These are phyloP conservation scores for Heliangelus exortis DNA, from an alignment of 2,797 vertebrate genomes.

Conservation along the genomic window DNA sequence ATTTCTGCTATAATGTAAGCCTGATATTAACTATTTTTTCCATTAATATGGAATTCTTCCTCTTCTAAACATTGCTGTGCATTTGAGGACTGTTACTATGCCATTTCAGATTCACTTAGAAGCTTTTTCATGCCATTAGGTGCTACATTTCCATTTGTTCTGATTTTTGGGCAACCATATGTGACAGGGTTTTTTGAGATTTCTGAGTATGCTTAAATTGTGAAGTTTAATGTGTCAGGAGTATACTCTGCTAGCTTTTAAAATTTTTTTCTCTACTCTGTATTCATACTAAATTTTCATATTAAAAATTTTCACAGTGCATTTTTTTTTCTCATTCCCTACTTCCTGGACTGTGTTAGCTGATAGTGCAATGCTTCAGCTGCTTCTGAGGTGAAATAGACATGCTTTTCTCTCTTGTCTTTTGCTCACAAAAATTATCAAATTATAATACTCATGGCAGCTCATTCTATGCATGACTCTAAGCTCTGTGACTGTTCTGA, in stretches of 20 bases:
- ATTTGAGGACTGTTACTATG: not conserved
- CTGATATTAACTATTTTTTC: fast-evolving
- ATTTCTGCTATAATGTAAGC: not conserved
- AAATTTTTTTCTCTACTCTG: not conserved
- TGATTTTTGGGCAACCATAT: not conserved
- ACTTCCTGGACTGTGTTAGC: not conserved
- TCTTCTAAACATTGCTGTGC: not conserved
- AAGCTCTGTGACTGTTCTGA: not conserved
- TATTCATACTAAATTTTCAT: not conserved
- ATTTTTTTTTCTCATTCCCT: not conserved
- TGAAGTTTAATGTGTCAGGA: not conserved
- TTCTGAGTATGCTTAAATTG: not conserved
- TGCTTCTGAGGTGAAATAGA: not conserved
- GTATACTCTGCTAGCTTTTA: not conserved
- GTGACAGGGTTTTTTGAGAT: not conserved
- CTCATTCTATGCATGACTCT: not conserved
- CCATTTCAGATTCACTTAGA: not conserved
- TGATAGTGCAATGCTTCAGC: not conserved
- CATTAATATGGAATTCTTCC: fast-evolving
- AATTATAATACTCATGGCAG: not conserved
- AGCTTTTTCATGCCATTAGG: not conserved
- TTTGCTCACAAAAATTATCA: not conserved
- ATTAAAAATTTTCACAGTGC: not conserved
- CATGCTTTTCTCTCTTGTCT: not conserved
- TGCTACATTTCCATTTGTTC: not conserved